A percentile compares a stretch with the other conserved stretches of the same genome.
These are phyloP conservation scores for Calephelis nemesis DNA, from an alignment of 1,140 invertebrate species.

Conservation along the genomic window DNA sequence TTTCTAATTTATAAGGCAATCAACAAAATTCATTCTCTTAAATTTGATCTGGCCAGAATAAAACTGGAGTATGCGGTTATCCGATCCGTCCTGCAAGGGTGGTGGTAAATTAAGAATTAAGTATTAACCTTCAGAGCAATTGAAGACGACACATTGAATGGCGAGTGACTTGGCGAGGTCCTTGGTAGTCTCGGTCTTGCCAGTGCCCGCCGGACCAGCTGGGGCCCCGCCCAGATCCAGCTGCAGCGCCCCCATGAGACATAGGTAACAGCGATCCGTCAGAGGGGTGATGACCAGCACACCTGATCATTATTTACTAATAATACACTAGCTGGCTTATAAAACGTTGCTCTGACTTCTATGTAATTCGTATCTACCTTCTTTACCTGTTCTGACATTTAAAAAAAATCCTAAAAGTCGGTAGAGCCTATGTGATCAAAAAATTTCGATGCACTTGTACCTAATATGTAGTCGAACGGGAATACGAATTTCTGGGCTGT, in stretches of 20 bases:
- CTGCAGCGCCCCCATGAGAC: conserved; percentile 92
- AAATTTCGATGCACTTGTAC: no score
- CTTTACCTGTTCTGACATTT: no score
- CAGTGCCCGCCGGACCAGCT: conserved; percentile 94
- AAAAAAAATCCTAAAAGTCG: no score
- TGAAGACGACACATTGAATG: conserved; percentile 94
- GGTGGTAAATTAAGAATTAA: neutral
- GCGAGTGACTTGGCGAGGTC: conserved; percentile 94
- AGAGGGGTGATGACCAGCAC: conserved; percentile 91
- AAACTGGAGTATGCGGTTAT: no score
- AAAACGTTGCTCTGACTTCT: no score
- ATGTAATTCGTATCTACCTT: no score
- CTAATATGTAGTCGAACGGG: no score
- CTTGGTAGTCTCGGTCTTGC: conserved; percentile 97
- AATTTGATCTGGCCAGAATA: no score
- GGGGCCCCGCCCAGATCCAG: conserved; percentile 92
- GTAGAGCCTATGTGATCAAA: no score
- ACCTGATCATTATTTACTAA: conserved; percentile 68
- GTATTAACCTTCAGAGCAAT: conserved; percentile 88
- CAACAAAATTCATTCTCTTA: no score
- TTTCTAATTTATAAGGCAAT: no score
- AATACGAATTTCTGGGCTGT: no score
- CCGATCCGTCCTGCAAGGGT: neutral
- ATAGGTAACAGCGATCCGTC: conserved; percentile 93
- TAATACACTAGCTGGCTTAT: neutral